Base-by-base conservation (phyloP, 2,113 vertebrate species). In the Oreochromis spilurus region DNA sequence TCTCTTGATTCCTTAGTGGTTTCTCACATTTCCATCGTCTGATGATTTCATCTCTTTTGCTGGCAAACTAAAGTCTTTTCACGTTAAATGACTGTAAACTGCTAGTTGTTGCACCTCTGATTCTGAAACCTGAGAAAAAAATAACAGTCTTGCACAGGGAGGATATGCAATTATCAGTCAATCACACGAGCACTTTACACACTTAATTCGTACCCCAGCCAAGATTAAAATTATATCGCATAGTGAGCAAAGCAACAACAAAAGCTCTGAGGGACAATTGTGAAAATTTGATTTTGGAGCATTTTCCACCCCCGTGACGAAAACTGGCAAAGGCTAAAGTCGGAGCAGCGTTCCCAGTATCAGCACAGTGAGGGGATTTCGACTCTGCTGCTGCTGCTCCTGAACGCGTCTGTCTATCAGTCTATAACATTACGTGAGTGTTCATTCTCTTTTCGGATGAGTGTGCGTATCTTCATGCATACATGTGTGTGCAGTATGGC, bases 381-480 rank as follows among this genome's bases (percentile, higher is more conserved):
- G 12, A 82, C 82, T 84, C 45, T 48, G 65, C 83, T 81, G 58
- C 72, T 75, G 34, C 17, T 65, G 58, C 58, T 52, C 65, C 58
- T 45, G 55, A 80, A 77, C 79, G 78, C 10, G 19, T 58, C 48
- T 31, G 85, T 91, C 89, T 92, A 83, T 94, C 88, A 90, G 57
- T 81, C 80, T 60, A 4, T 52, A 89, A 92, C 92, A 91, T 72
- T 77, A 75, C 13, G 14, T 78, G 86, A 80, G 19, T 84, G 83
- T 86, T 87, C 29, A 21, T 81, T 82, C 82, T 84, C 90, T 92
- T 91, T 94, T 90, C 52, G 48, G 54, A 88, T 55, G 79, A 84
- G 81, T 81, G 77, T 62, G 78, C 48, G 79, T 50, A 58, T 75
- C 75, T 72, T 80, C 43, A 60, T 87, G 75, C n/a, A 9, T 79